These are phyloP conservation scores for Poecilus cupreus DNA, from an alignment of 2,888 invertebrate genomes.

Conservation along the genomic window DNA sequence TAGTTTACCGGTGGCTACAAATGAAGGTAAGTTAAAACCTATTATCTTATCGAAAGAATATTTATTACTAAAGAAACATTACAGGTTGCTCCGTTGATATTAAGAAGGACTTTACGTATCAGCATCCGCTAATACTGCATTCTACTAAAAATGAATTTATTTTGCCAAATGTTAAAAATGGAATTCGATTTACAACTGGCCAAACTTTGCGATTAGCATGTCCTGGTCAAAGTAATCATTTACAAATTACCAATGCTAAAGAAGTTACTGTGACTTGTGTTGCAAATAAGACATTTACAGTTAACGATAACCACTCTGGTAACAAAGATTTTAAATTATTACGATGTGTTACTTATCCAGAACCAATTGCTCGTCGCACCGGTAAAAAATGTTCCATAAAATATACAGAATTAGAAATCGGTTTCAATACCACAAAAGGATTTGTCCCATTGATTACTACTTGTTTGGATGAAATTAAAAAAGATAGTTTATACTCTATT, in stretches of 20 bases:
- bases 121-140: constrained; percentile 67
- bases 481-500: constrained; percentile 75
- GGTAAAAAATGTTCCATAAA: constrained; percentile 72
- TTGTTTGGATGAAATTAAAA: constrained; percentile 75
- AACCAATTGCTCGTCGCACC: constrained; percentile 72
- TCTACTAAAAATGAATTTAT: constrained; percentile 43
- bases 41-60: neutral
- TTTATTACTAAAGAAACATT: neutral
- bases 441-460: constrained; percentile 73
- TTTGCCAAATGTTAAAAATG: constrained; percentile 29
- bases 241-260: constrained; percentile 13
- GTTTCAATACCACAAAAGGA: constrained; percentile 72
- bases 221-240: constrained; percentile 31
- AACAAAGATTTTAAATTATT: constrained; percentile 70
- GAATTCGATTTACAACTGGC: neutral
- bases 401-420: constrained; percentile 74
- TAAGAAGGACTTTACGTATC: constrained; percentile 65
- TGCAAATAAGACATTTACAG: constrained; percentile 63
- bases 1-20: neutral
- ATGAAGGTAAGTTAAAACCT: neutral
- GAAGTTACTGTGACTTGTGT: constrained; percentile 63
- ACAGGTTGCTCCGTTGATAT: constrained; percentile 64
- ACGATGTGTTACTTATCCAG: constrained; percentile 71
- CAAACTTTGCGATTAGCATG: constrained; percentile 27
- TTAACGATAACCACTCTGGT: constrained; percentile 58